Evolutionary conservation across 2,113 vertebrate species (phyloP), one percentile per base, ranked within the genome.

Genomic region (Atractosteus spatula): DNA sequence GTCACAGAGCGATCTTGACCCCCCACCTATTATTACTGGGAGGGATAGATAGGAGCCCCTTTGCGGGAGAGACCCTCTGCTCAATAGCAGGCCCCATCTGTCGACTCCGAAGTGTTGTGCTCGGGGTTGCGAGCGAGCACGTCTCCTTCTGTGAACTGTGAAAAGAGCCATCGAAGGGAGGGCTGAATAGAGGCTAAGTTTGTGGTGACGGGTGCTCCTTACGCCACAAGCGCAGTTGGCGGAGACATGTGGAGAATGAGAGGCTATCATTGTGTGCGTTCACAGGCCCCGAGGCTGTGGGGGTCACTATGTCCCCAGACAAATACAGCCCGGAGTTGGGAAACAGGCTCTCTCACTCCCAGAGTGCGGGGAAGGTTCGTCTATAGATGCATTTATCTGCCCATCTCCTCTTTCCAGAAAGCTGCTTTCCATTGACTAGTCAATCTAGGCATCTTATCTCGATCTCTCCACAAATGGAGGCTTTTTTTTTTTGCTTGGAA

Each of bases 231-330:
- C 79, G 81, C 82, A 87, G 84, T 80, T 83, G 75, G 83, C 87
- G 86, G 86, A 87, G 81, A n/a, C 56, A 41, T 45, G 29, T 78
- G 84, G 77, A 82, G 83, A 85, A 87, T 88, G 88, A 87, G 87
- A 88, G 86, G 83, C 83, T 80, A 85, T 82, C 85, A 88, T 91
- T 91, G 87, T 91, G 85, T 80, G 79, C 87, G 84, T 89, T 89
- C 88, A 88, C 88, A 89, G 87, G 85, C 85, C 85, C 90, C 83
- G 79, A 79, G 87, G 89, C 88, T 86, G 88, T 84, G 88, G 87
- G 29, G 90, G 89, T 91, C 87, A 91, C 87, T 89, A 88, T 90
- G 90, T 88, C 84, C 82, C 84, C 78, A 85, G 86, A 90, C 89
- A 90, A 88, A 88, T 71, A 79, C 78, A 83, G 87, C 85, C 86